phyloP scores from a whole-genome alignment of 2,888 invertebrate species.

The Rhogogaster chlorosoma region DNA sequence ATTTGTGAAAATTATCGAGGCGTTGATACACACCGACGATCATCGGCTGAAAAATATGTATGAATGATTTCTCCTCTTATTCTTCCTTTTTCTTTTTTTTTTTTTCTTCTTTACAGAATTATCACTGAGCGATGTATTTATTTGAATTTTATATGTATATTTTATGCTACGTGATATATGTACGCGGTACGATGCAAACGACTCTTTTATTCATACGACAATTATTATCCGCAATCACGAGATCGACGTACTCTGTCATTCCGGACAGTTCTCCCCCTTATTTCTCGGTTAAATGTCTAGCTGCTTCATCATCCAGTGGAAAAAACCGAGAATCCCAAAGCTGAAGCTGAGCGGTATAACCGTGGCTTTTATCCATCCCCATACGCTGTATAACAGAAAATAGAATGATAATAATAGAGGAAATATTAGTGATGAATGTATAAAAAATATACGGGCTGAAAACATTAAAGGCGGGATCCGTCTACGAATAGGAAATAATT shows the following conservation, averaged over 20 bases:
- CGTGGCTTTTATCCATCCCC: constrained; percentile 89
- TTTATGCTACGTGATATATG: neutral
- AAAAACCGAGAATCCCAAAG: constrained; percentile 86
- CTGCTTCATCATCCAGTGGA: constrained; percentile 89
- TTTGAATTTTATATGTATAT: neutral
- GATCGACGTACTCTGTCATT: neutral
- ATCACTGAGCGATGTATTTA: neutral
- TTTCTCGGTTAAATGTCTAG: constrained; percentile 79
- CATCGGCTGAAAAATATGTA: neutral
- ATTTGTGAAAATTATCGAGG: neutral
- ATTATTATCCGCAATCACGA: neutral
- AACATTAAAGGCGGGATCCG: constrained; percentile 33
- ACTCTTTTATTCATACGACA: neutral
- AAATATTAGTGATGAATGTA: neutral
- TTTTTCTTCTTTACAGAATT: neutral
- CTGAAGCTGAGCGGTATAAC: constrained; percentile 90
- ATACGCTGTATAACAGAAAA: constrained; percentile 80
- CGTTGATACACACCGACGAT: neutral
- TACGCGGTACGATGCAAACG: neutral
- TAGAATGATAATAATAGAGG: neutral
- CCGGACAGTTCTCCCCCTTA: neutral
- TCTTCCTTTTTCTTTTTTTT: neutral
- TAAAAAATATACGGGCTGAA: neutral
- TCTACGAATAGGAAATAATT: constrained; percentile 50
- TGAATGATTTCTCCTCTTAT: neutral